These are phyloP conservation scores for Antedon mediterranea DNA, from an alignment of 53 echinoderm and acorn worm genomes.

Conservation along the genomic window DNA sequence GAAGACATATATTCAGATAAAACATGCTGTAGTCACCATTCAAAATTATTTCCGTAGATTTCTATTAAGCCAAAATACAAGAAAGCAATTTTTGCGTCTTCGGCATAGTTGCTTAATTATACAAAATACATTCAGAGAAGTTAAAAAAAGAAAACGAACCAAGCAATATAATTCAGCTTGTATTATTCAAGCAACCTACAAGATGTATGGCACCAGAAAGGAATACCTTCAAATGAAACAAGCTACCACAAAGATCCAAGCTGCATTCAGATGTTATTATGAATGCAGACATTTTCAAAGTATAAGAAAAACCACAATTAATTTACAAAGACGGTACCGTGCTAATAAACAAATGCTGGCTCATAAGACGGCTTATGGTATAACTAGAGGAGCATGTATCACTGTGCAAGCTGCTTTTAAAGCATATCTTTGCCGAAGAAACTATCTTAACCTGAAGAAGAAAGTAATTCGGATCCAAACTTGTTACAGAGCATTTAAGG, in stretches of 20 bases:
- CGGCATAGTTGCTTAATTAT: neutral
- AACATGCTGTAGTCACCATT: no score
- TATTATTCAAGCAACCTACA: conserved; percentile 8
- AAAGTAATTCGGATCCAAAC: conserved; percentile 14
- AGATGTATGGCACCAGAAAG: conserved; percentile 16
- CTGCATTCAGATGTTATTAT: conserved; percentile 9
- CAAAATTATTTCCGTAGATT: no score
- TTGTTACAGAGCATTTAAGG: conserved; percentile 5
- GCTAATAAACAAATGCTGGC: conserved; percentile 4
- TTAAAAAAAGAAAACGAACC: neutral
- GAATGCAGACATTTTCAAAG: conserved; percentile 19
- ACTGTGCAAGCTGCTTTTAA: conserved; percentile 40
- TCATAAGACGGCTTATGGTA: conserved; percentile 7
- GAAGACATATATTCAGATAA: no score
- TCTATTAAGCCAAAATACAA: conserved; percentile 1
- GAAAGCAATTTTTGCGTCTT: conserved; percentile 18
- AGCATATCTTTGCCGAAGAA: conserved; percentile 19
- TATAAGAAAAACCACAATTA: conserved; percentile 14
- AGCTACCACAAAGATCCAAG: conserved; percentile 14
- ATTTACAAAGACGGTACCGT: conserved; percentile 34
- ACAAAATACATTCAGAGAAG: neutral
- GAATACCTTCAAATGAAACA: conserved; percentile 23
- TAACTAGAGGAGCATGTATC: conserved; percentile 29
- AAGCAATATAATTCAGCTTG: conserved; percentile 30
- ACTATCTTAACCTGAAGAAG: neutral